A percentile compares a stretch with the other conserved stretches of the same genome.
Evolutionary conservation across 2,888 invertebrate species (phyloP).

Genomic region (Saturnia pavonia): DNA sequence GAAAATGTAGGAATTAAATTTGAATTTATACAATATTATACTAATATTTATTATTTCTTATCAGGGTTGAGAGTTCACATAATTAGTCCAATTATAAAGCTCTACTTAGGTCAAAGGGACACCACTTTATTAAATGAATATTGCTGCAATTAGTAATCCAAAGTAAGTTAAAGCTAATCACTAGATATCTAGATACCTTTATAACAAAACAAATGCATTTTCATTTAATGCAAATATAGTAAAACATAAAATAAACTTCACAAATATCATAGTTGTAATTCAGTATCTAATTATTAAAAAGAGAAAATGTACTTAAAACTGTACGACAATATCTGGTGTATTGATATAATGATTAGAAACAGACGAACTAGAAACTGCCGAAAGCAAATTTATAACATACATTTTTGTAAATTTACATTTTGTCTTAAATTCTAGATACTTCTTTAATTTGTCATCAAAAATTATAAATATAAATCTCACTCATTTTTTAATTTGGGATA

Average conservation of each 20-base stretch:
- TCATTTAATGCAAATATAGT: background rate
- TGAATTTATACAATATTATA: slow-evolving; percentile 18
- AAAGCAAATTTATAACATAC: slow-evolving; percentile 8
- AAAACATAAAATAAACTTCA: background rate
- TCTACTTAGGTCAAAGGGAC: no score
- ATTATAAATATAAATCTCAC: slow-evolving; percentile 59
- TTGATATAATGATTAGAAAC: no score
- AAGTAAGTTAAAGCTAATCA: no score
- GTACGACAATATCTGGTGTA: background rate
- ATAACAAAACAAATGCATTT: no score
- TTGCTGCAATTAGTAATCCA: background rate
- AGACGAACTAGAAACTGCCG: background rate
- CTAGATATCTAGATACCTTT: no score
- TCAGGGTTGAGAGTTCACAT: no score
- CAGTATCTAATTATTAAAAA: background rate
- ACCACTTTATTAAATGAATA: no score
- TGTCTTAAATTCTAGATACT: background rate
- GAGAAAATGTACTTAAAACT: background rate
- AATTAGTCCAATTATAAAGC: no score
- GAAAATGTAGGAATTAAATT: slow-evolving; percentile 28
- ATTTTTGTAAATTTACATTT: slow-evolving; percentile 6
- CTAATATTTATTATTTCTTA: background rate
- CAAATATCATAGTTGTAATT: background rate
- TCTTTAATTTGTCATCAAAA: slow-evolving; percentile 1
- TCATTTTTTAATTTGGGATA: slow-evolving; percentile 54